A percentile compares a stretch with the other conserved stretches of the same genome.
Evolutionary conservation across 2,113 vertebrate species (phyloP).

Genomic region (Forbesichthys agassizii): DNA sequence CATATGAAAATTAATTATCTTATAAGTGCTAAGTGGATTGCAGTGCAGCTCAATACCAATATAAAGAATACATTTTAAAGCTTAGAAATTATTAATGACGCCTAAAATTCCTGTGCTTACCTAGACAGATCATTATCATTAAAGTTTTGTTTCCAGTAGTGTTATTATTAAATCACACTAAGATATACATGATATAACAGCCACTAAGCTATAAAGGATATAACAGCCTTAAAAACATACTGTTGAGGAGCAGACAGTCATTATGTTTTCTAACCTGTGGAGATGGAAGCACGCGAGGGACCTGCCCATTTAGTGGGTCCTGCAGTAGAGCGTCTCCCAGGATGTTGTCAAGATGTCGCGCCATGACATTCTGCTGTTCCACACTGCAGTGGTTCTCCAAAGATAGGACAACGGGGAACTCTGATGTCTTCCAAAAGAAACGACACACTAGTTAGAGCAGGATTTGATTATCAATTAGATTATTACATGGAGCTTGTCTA

Average conservation of each 20-base stretch:
- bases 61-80: background rate
- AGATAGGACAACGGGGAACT: constrained; percentile 89
- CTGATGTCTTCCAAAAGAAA: constrained; percentile 73
- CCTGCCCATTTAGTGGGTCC: constrained; percentile 67
- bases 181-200: background rate
- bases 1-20: constrained; percentile 35
- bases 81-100: constrained; percentile 14
- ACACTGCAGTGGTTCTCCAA: constrained; percentile 92
- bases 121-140: no score
- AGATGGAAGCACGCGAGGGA: constrained; percentile 81
- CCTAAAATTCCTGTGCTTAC: background rate
- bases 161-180: background rate
- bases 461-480: no score
- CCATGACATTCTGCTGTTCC: constrained; percentile 87
- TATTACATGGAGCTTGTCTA: no score
- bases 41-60: constrained; percentile 1
- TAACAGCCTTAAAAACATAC: background rate
- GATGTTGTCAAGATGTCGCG: constrained; percentile 79
- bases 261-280: constrained; percentile 79
- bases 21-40: constrained; percentile 51
- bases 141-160: no score
- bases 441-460: no score
- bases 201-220: background rate
- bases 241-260: background rate
- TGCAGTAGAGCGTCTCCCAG: constrained; percentile 83